These are phyloP conservation scores for Mimachlamys varia DNA, from an alignment of 2,888 invertebrate species.

Conservation along the genomic window DNA sequence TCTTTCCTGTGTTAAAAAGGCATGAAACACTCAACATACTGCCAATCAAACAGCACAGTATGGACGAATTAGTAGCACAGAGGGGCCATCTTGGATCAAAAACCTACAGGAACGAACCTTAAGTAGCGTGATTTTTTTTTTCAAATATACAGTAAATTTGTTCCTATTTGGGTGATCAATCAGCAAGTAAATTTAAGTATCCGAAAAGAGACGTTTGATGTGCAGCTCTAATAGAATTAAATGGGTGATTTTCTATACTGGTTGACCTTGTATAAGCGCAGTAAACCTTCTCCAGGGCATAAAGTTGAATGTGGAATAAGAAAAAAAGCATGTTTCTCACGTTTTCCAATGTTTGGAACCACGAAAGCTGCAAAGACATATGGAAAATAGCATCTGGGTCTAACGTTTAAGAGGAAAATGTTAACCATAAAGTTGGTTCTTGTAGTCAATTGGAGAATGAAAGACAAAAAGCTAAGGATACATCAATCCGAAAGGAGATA, in stretches of 20 bases:
- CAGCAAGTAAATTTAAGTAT: not conserved
- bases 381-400: no score
- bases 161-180: not conserved
- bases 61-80: not conserved
- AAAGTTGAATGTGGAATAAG: not conserved
- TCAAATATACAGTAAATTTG: not conserved
- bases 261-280: not conserved
- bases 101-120: not conserved
- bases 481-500: not conserved
- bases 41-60: not conserved
- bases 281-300: not conserved
- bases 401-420: no score
- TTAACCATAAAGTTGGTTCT: no score
- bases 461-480: not conserved
- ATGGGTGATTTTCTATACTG: not conserved
- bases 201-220: not conserved
- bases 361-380: no score
- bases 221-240: not conserved
- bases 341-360: no score
- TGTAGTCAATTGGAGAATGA: not conserved
- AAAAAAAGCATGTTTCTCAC: no score
- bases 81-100: not conserved
- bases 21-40: not conserved
- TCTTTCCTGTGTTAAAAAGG: not conserved
- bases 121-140: not conserved